phyloP scores from a whole-genome alignment of 1,140 invertebrate species.

The Brachionus rotundiformis region DNA sequence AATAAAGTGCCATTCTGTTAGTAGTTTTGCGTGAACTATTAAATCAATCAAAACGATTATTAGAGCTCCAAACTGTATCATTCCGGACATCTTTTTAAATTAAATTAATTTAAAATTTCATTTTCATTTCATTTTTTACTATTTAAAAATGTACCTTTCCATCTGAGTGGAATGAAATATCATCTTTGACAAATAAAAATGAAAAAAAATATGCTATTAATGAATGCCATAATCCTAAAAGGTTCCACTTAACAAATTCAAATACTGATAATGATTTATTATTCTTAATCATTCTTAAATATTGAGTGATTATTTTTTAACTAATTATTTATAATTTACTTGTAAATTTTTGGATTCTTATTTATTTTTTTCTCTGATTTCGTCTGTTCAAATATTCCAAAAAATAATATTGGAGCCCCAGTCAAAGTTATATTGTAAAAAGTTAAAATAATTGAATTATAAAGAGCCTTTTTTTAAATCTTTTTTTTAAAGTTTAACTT shows the following conservation, averaged over 20 bases:
- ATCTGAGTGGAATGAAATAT: conserved; percentile 2
- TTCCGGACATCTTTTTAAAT: background rate
- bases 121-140: background rate
- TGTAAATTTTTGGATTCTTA: conserved; percentile 11
- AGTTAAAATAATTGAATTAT: conserved; percentile 40
- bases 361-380: background rate
- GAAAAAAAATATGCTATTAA: conserved; percentile 46
- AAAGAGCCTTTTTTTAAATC: too few species aligned
- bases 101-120: background rate
- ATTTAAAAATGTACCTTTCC: too few species aligned
- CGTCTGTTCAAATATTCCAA: conserved; percentile 32
- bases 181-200: background rate
- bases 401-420: conserved; percentile 24
- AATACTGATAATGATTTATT: conserved; percentile 36
- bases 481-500: too few species aligned
- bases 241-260: conserved; percentile 33
- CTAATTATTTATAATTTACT: background rate
- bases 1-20: conserved; percentile 13
- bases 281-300: conserved; percentile 2
- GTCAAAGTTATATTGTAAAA: conserved; percentile 45
- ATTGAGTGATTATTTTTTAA: background rate
- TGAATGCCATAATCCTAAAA: conserved; percentile 32
- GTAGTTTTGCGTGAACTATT: conserved; percentile 33
- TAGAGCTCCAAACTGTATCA: background rate
- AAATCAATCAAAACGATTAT: conserved; percentile 16